phyloP scores from a whole-genome alignment of 2,888 invertebrate species.

The Conus canariensis region DNA sequence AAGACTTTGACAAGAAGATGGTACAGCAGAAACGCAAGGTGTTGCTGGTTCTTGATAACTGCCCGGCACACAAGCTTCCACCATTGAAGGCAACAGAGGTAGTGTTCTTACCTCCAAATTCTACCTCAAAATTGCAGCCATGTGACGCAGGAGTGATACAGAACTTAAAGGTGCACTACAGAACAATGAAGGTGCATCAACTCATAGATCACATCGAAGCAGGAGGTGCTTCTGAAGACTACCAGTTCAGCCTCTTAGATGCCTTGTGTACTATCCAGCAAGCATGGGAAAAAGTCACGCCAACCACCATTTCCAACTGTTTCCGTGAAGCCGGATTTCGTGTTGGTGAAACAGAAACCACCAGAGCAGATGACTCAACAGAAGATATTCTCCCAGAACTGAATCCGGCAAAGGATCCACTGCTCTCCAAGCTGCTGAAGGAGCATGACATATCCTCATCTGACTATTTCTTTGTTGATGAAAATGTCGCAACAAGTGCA shows the following conservation, averaged over 20 bases:
- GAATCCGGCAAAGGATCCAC: conserved; percentile 7
- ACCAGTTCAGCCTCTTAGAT: conserved; percentile 21
- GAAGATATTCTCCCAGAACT: conserved; percentile 23
- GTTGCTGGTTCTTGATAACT: conserved; percentile 16
- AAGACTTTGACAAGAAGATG: neutral
- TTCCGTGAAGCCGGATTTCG: conserved; percentile 6
- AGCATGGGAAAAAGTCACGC: conserved; percentile 24
- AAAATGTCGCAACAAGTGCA: too few relatives aligned
- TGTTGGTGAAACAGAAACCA: conserved; percentile 22
- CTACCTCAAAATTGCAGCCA: conserved; percentile 17
- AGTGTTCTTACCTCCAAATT: neutral
- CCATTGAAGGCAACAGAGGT: neutral
- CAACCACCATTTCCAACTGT: conserved; percentile 13
- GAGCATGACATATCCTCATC: conserved; percentile 24
- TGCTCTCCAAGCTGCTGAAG: conserved; percentile 5
- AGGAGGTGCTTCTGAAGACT: conserved; percentile 22
- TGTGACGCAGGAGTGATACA: conserved; percentile 21
- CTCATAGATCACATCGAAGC: conserved; percentile 15
- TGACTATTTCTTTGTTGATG: neutral
- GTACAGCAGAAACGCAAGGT: conserved; percentile 2
- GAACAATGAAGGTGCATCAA: conserved; percentile 21
- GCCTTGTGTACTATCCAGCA: conserved; percentile 27
- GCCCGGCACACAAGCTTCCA: conserved; percentile 21
- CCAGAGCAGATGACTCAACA: neutral
- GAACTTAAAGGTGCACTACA: conserved; percentile 23